Conservation (phyloP, 92 coral and sea anemone genomes). For the Palythoa grandiflora region DNA sequence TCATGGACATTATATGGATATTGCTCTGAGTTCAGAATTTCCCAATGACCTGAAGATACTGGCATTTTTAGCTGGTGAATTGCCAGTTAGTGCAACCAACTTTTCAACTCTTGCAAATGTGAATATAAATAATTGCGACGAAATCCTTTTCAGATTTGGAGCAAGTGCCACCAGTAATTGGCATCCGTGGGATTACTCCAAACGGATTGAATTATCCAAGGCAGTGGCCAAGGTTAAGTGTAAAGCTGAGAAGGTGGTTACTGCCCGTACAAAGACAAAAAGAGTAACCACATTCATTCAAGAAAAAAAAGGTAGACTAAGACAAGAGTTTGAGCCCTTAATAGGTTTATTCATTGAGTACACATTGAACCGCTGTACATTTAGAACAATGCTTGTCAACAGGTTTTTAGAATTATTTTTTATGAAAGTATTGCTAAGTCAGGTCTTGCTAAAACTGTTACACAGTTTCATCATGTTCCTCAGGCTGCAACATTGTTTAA, state of each 20-base stretch:
- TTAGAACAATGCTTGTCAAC: neutral
- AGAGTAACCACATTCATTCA: neutral
- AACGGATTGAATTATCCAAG: constrained; percentile 22
- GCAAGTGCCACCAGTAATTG: constrained; percentile 36
- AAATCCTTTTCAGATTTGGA: constrained; percentile 57
- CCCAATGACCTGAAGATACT: constrained; percentile 79
- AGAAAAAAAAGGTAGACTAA: neutral
- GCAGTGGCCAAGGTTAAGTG: neutral
- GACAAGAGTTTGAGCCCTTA: neutral
- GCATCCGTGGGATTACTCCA: constrained; percentile 62
- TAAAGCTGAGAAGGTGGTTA: constrained; percentile 22
- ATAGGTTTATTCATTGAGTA: neutral
- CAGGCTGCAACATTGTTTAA: constrained; percentile 46
- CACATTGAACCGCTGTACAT: neutral
- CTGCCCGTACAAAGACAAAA: neutral
- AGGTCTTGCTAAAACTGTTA: constrained; percentile 29
- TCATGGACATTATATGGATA: too few species aligned
- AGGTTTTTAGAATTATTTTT: constrained; percentile 42
- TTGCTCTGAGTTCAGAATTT: constrained; percentile 52
- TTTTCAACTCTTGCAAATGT: constrained; percentile 79
- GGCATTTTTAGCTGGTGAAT: constrained; percentile 70
- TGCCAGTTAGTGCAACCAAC: constrained; percentile 73
- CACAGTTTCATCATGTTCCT: constrained; percentile 50
- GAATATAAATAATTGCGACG: constrained; percentile 55
- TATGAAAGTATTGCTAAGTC: constrained; percentile 54